Evolutionary conservation across 2,113 vertebrate genomes (phyloP).

Genomic region (Eleginops maclovinus): DNA sequence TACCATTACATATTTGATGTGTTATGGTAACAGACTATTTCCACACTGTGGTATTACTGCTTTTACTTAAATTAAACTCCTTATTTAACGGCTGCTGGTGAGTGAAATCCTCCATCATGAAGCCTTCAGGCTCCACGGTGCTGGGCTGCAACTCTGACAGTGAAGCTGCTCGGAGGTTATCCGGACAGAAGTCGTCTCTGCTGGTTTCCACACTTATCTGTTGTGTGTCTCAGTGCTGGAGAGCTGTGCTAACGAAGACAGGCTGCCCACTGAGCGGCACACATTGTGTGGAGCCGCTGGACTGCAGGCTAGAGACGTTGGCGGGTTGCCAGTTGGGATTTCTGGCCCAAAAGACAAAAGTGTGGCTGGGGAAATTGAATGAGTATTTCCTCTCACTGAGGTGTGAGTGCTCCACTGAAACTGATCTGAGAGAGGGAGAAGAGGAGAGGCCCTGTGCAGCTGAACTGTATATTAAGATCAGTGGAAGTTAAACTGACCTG

Average conservation of each 20-base stretch:
- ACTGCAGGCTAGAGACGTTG: slow-evolving; percentile 29
- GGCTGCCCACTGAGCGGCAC: slow-evolving; percentile 7
- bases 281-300: slow-evolving; percentile 5
- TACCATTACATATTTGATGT: too few relatives aligned
- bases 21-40: too few relatives aligned
- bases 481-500: neutral
- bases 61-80: too few relatives aligned
- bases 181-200: neutral
- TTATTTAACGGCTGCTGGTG: too few relatives aligned
- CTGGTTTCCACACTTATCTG: neutral
- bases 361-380: slow-evolving; percentile 12
- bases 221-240: slow-evolving; percentile 4
- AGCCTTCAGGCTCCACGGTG: neutral
- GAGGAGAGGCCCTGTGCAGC: neutral
- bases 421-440: neutral
- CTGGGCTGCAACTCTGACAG: neutral
- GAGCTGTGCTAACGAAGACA: slow-evolving; percentile 9
- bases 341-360: slow-evolving; percentile 4
- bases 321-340: slow-evolving; percentile 31
- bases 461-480: neutral
- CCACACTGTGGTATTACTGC: too few relatives aligned
- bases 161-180: slow-evolving; percentile 9
- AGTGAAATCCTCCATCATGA: neutral
- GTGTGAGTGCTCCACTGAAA: neutral
- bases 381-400: slow-evolving; percentile 1